These are phyloP conservation scores for Teleiodes luculella DNA, from an alignment of 2,888 invertebrate species.

Conservation along the genomic window DNA sequence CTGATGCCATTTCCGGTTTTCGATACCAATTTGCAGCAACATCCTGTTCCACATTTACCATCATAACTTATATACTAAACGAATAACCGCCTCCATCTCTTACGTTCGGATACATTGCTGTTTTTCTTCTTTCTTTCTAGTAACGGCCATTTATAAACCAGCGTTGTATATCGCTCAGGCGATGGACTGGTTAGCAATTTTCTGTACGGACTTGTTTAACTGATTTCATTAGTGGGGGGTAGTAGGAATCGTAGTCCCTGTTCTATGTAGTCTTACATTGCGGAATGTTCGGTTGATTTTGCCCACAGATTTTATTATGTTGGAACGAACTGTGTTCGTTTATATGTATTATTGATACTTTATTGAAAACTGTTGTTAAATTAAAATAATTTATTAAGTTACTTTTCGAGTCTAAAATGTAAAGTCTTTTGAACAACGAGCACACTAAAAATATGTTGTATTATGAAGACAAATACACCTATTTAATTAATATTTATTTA, in stretches of 20 bases:
- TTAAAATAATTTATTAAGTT: no score
- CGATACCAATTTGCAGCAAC: slow-evolving; percentile 34
- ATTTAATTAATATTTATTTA: no score
- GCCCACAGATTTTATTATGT: no score
- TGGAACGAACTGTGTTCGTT: no score
- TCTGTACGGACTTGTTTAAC: neutral
- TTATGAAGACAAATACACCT: no score
- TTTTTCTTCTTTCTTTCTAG: neutral
- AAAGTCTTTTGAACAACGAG: no score
- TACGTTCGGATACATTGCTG: neutral
- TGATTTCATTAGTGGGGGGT: neutral
- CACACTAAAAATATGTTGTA: no score
- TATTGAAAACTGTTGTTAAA: no score
- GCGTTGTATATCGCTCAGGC: neutral
- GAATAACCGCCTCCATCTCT: neutral
- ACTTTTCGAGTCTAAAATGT: no score
- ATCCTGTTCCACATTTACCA: slow-evolving; percentile 26
- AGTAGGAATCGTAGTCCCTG: neutral
- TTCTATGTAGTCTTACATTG: neutral
- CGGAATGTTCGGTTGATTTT: neutral
- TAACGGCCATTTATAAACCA: neutral
- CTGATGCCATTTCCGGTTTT: slow-evolving; percentile 31
- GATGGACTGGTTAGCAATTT: neutral
- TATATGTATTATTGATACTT: no score
- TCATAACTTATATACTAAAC: neutral